Evolutionary conservation across 1,140 invertebrate genomes (phyloP).

Genomic region (Zaprionus taronus): DNA sequence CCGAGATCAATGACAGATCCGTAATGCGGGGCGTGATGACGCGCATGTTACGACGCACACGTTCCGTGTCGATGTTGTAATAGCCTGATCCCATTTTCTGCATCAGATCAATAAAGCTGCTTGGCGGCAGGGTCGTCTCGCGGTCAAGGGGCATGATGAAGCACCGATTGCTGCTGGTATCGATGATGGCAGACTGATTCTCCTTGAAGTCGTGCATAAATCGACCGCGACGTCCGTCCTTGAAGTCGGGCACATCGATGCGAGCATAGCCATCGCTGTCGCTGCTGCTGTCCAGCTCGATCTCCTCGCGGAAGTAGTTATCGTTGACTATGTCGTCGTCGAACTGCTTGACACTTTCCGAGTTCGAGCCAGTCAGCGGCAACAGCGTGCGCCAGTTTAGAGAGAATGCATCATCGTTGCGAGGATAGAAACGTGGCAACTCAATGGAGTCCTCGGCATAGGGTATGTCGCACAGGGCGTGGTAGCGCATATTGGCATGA

Average conservation of each 20-base stretch:
- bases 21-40: constrained; percentile 90
- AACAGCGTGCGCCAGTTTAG: constrained; percentile 72
- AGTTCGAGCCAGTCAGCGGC: constrained; percentile 44
- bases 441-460: constrained; percentile 85
- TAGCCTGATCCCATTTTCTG: constrained; percentile 92
- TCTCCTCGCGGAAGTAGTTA: constrained; percentile 90
- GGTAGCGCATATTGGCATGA: constrained; percentile 87
- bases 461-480: constrained; percentile 89
- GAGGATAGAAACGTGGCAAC: constrained; percentile 76
- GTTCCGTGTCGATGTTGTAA: constrained; percentile 92
- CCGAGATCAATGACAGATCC: constrained; percentile 88
- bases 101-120: constrained; percentile 91
- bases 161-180: constrained; percentile 90
- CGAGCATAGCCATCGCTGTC: constrained; percentile 89
- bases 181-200: constrained; percentile 92
- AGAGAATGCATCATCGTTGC: constrained; percentile 68
- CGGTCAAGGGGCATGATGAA: constrained; percentile 95
- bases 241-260: constrained; percentile 92
- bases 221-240: constrained; percentile 90
- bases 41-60: constrained; percentile 91
- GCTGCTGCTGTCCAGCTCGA: constrained; percentile 90
- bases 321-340: constrained; percentile 50
- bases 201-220: constrained; percentile 96
- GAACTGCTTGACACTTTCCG: constrained; percentile 4
- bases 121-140: constrained; percentile 90